These are phyloP conservation scores for Girardinichthys multiradiatus DNA, from an alignment of 2,113 vertebrate genomes.

Conservation along the genomic window DNA sequence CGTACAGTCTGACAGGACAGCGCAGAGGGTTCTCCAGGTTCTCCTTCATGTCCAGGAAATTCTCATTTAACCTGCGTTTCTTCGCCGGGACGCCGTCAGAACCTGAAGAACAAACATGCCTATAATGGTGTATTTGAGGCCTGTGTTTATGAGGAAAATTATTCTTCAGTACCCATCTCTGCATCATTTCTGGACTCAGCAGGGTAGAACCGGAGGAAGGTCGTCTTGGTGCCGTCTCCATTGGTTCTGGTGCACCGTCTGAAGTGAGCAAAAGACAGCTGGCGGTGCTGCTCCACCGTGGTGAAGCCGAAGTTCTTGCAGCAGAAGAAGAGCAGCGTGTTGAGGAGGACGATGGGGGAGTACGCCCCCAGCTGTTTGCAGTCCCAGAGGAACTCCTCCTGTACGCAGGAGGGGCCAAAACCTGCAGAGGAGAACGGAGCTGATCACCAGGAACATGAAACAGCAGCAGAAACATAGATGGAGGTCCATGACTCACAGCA, in stretches of 20 bases:
- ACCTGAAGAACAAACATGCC: slow-evolving; percentile 57
- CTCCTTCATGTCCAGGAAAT: slow-evolving; percentile 88
- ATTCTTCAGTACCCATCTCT: slow-evolving; percentile 29
- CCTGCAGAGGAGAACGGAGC: slow-evolving; percentile 68
- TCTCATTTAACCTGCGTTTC: slow-evolving; percentile 80
- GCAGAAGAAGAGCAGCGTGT: slow-evolving; percentile 96
- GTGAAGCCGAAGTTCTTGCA: slow-evolving; percentile 94
- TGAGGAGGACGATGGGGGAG: slow-evolving; percentile 94
- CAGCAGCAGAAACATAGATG: not conserved
- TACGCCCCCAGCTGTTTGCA: slow-evolving; percentile 96
- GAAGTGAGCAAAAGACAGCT: slow-evolving; percentile 90
- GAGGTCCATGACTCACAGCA: slow-evolving; percentile 78
- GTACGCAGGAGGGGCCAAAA: slow-evolving; percentile 88
- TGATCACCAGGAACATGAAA: not conserved
- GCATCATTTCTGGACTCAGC: slow-evolving; percentile 75
- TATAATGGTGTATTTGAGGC: not conserved
- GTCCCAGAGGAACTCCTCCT: slow-evolving; percentile 96
- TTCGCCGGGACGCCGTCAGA: slow-evolving; percentile 82
- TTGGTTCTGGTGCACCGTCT: slow-evolving; percentile 87
- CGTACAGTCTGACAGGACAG: slow-evolving; percentile 92
- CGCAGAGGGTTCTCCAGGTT: slow-evolving; percentile 89
- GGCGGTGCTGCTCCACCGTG: slow-evolving; percentile 89
- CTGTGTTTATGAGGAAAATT: not conserved
- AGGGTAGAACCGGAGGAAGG: slow-evolving; percentile 90
- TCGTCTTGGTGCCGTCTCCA: slow-evolving; percentile 85